Conservation (phyloP, 2,797 vertebrate species). For the Hyperoplus lanceolatus region DNA sequence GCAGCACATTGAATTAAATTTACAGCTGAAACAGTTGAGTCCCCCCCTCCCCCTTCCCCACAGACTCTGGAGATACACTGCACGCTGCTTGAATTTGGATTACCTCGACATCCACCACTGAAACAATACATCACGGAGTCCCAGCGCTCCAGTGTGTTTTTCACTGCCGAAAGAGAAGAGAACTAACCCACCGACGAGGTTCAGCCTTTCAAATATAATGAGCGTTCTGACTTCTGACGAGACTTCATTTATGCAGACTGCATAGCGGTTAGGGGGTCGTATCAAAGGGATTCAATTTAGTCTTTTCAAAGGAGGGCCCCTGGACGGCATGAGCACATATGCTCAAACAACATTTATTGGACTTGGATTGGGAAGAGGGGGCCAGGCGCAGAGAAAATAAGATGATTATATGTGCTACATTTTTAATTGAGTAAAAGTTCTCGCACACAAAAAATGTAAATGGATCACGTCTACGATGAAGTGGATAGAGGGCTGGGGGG, state of each 20-base stretch:
- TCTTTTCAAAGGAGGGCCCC: slow-evolving; percentile 68
- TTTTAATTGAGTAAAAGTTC: slow-evolving; percentile 77
- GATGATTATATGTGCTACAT: slow-evolving; percentile 73
- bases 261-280: slow-evolving; percentile 51
- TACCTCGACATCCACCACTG: slow-evolving; percentile 48
- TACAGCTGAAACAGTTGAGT: slow-evolving; percentile 51
- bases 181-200: slow-evolving; percentile 49
- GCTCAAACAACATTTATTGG: slow-evolving; percentile 70
- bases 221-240: slow-evolving; percentile 73
- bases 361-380: slow-evolving; percentile 69
- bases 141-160: slow-evolving; percentile 44
- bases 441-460: slow-evolving; percentile 52
- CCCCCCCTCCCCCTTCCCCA: slow-evolving; percentile 48
- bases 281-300: slow-evolving; percentile 82
- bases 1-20: slow-evolving; percentile 57
- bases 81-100: slow-evolving; percentile 55
- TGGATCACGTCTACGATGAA: slow-evolving; percentile 5
- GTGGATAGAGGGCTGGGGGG: slow-evolving; percentile 25
- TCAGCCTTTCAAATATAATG: slow-evolving; percentile 78
- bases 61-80: slow-evolving; percentile 43
- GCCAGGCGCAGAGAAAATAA: slow-evolving; percentile 57
- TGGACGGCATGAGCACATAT: slow-evolving; percentile 64
- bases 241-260: slow-evolving; percentile 76
- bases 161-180: slow-evolving; percentile 33
- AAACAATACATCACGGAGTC: slow-evolving; percentile 64